Evolutionary conservation across 2,113 vertebrate species (phyloP), one percentile per base, ranked within the genome.

Genomic region (Nannobrachium achirus): DNA sequence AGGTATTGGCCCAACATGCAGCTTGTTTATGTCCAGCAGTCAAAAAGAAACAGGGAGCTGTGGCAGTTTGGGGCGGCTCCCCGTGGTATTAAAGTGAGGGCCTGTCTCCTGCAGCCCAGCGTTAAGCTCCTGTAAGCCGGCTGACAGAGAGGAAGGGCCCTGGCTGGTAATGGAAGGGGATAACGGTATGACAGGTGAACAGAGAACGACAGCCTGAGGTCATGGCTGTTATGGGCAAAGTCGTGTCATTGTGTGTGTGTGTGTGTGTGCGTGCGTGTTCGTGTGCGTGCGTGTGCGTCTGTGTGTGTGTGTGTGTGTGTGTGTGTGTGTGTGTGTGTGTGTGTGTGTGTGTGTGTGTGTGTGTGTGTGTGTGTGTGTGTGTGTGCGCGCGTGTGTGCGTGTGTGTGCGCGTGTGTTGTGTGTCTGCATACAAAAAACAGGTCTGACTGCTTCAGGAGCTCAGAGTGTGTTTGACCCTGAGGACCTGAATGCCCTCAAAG

Each of bases 111-210:
- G 55, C 49, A 45, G 53, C 50, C 60, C 46, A 61, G 52, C 73
- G 73, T 50, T 72, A 63, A 80, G 74, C 71, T 66, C 55, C 68
- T 39, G 41, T 56, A 67, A 80, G 59, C 46, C 57, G 16, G 67
- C 62, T 78, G 71, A 82, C 73, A 76, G 76, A 46, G 60, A 67
- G 56, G 66, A 76, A 80, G 82, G 86, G 82, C 75, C 77, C 63
- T 56, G 62, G 15, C 13, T 57, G 52, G 61, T 53, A 38, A 60
- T 33, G 62, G 69, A 72, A 67, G 78, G 10, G 62, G 50, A 62
- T 64, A 72, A 62, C 66, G 55, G 15, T 58, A 45, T 69, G 75
- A 83, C 79, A 78, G 66, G 56, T 51, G 7, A 45, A 76, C 72
- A 69, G 69, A 49, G 18, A 68, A 69, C 71, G 69, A 56, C 46